phyloP scores from a whole-genome alignment of 2,888 invertebrate genomes.

The Drosophila diplacantha region DNA sequence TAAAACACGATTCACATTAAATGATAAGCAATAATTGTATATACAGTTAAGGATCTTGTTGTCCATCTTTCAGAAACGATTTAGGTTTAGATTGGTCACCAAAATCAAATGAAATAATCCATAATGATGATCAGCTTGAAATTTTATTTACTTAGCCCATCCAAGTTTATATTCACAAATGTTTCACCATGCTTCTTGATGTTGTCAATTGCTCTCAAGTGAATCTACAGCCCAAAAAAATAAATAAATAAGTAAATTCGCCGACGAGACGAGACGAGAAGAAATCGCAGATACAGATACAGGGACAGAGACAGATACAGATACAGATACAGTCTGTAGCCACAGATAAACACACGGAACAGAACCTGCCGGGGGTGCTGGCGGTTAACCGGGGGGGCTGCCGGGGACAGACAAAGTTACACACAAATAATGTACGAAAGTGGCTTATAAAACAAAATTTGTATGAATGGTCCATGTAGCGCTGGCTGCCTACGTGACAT shows the following conservation, averaged over 20 bases:
- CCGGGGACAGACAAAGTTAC: conserved; percentile 57
- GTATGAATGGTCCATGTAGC: conserved; percentile 72
- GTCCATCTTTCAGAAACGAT: no score
- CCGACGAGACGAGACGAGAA: conserved; percentile 14
- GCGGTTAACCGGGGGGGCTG: not conserved
- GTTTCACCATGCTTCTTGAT: conserved; percentile 31
- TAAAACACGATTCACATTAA: not conserved
- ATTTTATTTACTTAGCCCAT: not conserved
- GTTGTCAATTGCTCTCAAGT: conserved; percentile 41
- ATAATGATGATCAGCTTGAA: no score
- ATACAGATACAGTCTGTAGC: conserved; percentile 17
- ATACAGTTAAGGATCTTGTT: not conserved
- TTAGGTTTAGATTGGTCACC: not conserved
- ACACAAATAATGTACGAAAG: conserved; percentile 69
- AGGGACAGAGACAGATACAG: conserved; percentile 1
- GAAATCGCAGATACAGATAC: conserved; percentile 21
- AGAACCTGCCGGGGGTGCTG: conserved; percentile 11
- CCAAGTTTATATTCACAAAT: not conserved
- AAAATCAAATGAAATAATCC: not conserved
- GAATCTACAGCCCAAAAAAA: conserved; percentile 23
- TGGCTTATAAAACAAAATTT: conserved; percentile 72
- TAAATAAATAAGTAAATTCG: conserved; percentile 8
- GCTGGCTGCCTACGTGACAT: conserved; percentile 63
- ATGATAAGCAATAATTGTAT: not conserved
- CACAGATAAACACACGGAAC: conserved; percentile 47